Conservation (phyloP, 2,888 invertebrate genomes). For the Cephus rjabovi region DNA sequence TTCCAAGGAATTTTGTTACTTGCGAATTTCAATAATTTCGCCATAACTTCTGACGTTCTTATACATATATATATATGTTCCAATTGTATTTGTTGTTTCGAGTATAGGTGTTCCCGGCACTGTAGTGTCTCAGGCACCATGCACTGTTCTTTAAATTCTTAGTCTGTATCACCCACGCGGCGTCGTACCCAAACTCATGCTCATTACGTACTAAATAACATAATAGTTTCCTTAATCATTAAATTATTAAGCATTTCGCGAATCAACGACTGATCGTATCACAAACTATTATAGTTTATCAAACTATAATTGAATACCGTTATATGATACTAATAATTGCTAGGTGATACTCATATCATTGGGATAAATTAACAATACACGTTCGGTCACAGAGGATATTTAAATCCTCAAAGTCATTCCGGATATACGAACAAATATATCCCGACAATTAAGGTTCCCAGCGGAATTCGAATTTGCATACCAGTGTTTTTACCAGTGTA, state of each 20-base stretch:
- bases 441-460: background rate
- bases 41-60: background rate
- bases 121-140: slow-evolving; percentile 23
- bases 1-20: background rate
- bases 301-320: too few species aligned
- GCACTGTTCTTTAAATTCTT: slow-evolving; percentile 15
- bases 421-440: background rate
- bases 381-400: background rate
- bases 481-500: background rate
- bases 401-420: background rate
- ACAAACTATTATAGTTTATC: too few species aligned
- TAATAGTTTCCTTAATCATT: too few species aligned
- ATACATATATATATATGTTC: background rate
- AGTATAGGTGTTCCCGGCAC: slow-evolving; percentile 1
- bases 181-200: slow-evolving; percentile 63
- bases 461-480: background rate
- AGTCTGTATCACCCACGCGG: slow-evolving; percentile 40
- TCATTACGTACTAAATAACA: slow-evolving; percentile 15
- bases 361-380: background rate
- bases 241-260: too few species aligned
- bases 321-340: background rate
- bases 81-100: slow-evolving; percentile 4
- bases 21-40: background rate
- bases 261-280: too few species aligned
- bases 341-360: background rate